phyloP scores from a whole-genome alignment of 2,113 vertebrate genomes.

The Alaudala cheleensis region DNA sequence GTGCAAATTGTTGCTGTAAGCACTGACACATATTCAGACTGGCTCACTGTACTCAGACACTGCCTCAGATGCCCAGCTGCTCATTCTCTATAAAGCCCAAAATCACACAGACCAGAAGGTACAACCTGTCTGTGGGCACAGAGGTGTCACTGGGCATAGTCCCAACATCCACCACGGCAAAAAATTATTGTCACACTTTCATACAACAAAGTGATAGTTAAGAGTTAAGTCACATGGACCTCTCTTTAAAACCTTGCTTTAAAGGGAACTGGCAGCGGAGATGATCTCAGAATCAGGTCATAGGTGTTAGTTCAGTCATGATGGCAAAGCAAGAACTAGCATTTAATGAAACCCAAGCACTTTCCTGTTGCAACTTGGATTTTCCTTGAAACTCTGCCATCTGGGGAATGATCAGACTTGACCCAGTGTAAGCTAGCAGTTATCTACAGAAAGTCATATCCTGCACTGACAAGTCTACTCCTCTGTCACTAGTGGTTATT shows the following conservation, averaged over 20 bases:
- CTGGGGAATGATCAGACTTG: not conserved
- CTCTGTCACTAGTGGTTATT: not conserved
- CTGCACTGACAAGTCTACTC: not conserved
- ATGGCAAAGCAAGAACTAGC: not conserved
- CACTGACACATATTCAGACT: not conserved
- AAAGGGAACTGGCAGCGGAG: not conserved
- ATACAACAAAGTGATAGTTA: not conserved
- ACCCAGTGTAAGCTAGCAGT: not conserved
- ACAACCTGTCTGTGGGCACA: not conserved
- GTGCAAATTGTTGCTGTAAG: not conserved
- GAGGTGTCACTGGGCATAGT: rapidly evolving
- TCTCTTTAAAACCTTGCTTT: not conserved
- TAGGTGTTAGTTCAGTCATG: not conserved
- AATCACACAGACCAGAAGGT: not conserved
- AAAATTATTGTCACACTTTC: not conserved
- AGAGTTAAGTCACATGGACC: not conserved
- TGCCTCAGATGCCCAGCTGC: not conserved
- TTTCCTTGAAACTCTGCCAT: slow-evolving; percentile 19
- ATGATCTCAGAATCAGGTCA: not conserved
- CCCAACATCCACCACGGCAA: not conserved
- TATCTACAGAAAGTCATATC: not conserved
- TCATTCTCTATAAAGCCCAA: not conserved
- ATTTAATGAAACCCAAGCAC: not conserved
- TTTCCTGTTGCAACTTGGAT: not conserved
- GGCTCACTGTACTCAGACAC: not conserved